These are phyloP conservation scores for Machimus rusticus DNA, from an alignment of 2,888 invertebrate species.

Conservation along the genomic window DNA sequence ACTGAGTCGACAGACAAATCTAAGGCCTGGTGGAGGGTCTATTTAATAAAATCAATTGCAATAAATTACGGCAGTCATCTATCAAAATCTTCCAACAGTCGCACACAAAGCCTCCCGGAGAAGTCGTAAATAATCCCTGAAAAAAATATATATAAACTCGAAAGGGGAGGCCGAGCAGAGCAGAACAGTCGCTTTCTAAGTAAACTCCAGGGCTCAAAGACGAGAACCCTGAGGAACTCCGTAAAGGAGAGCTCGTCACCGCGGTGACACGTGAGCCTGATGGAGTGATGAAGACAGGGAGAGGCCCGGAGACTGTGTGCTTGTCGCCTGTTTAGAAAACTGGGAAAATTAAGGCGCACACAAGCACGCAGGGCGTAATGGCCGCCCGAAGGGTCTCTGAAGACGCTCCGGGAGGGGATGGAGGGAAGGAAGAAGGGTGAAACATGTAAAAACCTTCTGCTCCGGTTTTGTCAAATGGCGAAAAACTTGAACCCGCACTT, in stretches of 20 bases:
- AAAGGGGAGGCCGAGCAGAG: background rate
- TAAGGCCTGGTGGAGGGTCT: background rate
- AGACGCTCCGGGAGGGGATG: background rate
- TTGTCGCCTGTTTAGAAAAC: background rate
- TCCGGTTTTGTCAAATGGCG: conserved; percentile 29
- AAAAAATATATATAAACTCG: background rate
- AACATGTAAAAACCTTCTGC: conserved; percentile 34
- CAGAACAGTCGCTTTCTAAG: background rate
- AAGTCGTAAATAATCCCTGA: conserved; percentile 30
- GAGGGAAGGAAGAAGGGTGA: background rate
- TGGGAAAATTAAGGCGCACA: conserved; percentile 6
- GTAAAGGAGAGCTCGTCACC: conserved; percentile 8
- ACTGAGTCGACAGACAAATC: background rate
- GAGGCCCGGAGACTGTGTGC: background rate
- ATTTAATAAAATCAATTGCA: conserved; percentile 44
- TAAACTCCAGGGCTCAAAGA: background rate
- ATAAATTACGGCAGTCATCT: conserved; percentile 41
- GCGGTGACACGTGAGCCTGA: conserved; percentile 28
- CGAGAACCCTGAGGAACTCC: conserved; percentile 33
- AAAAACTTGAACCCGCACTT: conserved; percentile 33
- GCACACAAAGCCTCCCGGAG: conserved; percentile 27
- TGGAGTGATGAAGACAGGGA: conserved; percentile 16
- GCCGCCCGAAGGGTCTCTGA: conserved; percentile 4
- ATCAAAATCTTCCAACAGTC: conserved; percentile 38
- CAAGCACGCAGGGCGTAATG: background rate